phyloP scores from a whole-genome alignment of 2,113 vertebrate genomes.

The Cryptoleucopteryx plumbea region DNA sequence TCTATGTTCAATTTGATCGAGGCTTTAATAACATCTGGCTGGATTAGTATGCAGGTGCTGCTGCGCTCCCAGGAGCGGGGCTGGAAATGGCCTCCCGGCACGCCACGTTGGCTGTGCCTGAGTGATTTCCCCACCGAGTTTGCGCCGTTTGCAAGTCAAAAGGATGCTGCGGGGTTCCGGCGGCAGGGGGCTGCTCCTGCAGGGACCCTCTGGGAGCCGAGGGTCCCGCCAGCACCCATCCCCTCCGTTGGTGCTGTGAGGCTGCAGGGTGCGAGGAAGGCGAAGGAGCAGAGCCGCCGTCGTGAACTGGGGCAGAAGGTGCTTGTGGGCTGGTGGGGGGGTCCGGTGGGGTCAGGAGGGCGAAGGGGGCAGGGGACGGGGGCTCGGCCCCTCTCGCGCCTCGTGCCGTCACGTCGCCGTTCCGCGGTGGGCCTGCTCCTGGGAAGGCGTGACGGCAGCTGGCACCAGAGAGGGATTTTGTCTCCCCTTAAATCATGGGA shows the following conservation, averaged over 20 bases:
- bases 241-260: neutral
- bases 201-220: neutral
- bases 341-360: neutral
- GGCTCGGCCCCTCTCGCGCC: neutral
- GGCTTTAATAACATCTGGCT: neutral
- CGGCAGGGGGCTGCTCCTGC: neutral
- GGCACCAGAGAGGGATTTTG: neutral
- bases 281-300: neutral
- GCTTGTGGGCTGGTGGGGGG: neutral
- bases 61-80: neutral
- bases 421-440: neutral
- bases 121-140: neutral
- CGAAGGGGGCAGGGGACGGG: neutral
- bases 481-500: neutral
- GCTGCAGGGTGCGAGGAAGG: neutral
- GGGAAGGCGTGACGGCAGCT: neutral
- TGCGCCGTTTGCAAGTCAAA: accelerated
- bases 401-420: accelerated
- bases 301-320: neutral
- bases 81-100: neutral
- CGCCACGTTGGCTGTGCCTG: accelerated
- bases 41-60: neutral
- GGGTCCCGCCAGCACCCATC: accelerated
- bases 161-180: neutral
- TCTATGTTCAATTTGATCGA: neutral